phyloP scores from a whole-genome alignment of 2,888 invertebrate genomes.

The Sarcophaga carnaria region DNA sequence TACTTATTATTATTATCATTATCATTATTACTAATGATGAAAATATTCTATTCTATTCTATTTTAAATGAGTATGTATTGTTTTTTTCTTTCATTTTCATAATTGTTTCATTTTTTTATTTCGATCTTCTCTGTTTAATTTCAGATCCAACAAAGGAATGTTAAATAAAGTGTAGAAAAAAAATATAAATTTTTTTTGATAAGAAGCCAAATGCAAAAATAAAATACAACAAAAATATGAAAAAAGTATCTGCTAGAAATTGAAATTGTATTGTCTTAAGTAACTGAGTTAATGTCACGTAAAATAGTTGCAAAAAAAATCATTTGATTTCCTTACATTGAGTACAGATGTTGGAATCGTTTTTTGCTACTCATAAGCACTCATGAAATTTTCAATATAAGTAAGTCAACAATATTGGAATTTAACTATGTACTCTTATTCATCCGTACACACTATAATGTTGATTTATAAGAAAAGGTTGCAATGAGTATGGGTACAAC shows the following conservation, averaged over 20 bases:
- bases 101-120: constrained; percentile 25
- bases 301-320: not conserved
- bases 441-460: too few species aligned
- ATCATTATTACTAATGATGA: constrained; percentile 57
- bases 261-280: constrained; percentile 34
- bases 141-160: constrained; percentile 51
- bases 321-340: not conserved
- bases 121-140: constrained; percentile 8
- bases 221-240: constrained; percentile 18
- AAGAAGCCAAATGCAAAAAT: constrained; percentile 28
- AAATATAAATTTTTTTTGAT: constrained; percentile 16
- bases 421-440: too few species aligned
- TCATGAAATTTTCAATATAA: too few species aligned
- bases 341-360: constrained; percentile 42
- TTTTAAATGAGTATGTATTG: not conserved
- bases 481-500: too few species aligned
- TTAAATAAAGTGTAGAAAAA: constrained; percentile 39
- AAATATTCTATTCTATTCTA: constrained; percentile 57
- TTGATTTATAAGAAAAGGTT: too few species aligned
- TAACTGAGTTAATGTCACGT: constrained; percentile 31
- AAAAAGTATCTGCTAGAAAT: constrained; percentile 26
- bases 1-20: constrained; percentile 1
- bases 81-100: constrained; percentile 21
- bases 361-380: too few species aligned
- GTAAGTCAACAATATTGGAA: too few species aligned